Conservation (phyloP, 2,888 invertebrate genomes). For the Perizoma flavofasciatum region DNA sequence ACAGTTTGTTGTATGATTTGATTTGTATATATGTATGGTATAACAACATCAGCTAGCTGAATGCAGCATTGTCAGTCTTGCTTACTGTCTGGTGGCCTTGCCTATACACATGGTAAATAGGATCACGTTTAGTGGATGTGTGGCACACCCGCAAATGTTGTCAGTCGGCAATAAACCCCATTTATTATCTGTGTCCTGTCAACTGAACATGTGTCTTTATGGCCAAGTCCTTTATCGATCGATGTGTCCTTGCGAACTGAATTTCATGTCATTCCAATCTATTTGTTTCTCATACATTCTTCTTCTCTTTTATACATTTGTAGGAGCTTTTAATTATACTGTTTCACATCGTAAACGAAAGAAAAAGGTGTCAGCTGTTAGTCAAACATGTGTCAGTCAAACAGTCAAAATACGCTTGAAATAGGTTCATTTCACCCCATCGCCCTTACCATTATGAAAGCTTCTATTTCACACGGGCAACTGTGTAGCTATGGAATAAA, state of each 20-base stretch:
- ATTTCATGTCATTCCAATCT: conserved; percentile 4
- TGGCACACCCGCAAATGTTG: conserved; percentile 34
- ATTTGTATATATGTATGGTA: not conserved
- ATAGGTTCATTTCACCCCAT: conserved; percentile 11
- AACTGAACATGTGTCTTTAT: conserved; percentile 11
- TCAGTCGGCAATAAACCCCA: conserved; percentile 35
- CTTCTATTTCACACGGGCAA: conserved; percentile 9
- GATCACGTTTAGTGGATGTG: conserved; percentile 40
- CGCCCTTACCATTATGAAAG: conserved; percentile 7
- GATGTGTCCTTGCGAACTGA: conserved; percentile 18
- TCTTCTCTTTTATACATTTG: too few relatives aligned
- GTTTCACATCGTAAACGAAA: conserved; percentile 19
- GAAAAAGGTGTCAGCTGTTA: conserved; percentile 13
- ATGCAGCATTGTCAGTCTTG: conserved; percentile 16
- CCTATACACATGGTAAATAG: conserved; percentile 40
- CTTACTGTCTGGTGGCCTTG: conserved; percentile 44
- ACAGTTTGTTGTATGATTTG: too few relatives aligned
- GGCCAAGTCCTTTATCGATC: conserved; percentile 6
- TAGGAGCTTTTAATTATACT: not conserved
- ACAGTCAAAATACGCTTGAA: conserved; percentile 10
- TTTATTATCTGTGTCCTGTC: conserved; percentile 15
- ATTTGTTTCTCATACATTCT: not conserved
- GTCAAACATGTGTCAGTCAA: conserved; percentile 22
- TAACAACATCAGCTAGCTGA: not conserved
- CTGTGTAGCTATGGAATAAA: not conserved